These are phyloP conservation scores for Aselliscus stoliczkanus DNA, from an alignment of 2,797 vertebrate genomes.

Conservation along the genomic window DNA sequence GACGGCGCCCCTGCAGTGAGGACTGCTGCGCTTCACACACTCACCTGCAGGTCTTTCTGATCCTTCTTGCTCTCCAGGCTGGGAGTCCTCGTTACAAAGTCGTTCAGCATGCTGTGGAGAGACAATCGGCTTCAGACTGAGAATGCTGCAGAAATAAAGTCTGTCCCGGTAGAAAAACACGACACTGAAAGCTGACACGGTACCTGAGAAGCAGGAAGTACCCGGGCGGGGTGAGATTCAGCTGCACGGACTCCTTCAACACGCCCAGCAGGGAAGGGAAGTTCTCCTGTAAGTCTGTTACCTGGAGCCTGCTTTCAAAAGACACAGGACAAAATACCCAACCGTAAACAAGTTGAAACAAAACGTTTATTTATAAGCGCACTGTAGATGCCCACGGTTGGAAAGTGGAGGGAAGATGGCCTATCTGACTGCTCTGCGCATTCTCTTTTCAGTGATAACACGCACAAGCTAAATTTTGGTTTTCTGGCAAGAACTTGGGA, in stretches of 20 bases:
- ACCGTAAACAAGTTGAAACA: not conserved
- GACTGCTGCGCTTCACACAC: not conserved
- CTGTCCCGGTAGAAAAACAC: accelerated
- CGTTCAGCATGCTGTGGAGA: constrained; percentile 91
- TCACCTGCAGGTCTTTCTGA: constrained; percentile 94
- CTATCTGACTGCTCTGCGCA: accelerated
- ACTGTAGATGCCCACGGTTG: not conserved
- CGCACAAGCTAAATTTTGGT: not conserved
- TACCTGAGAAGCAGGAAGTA: constrained; percentile 96
- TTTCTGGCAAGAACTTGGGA: not conserved
- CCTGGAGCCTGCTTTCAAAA: constrained; percentile 83
- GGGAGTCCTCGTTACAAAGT: constrained; percentile 92
- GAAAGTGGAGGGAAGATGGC: not conserved
- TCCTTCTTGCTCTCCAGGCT: constrained; percentile 96
- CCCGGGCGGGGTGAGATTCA: constrained; percentile 94
- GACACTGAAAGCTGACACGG: accelerated
- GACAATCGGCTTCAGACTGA: constrained; percentile 46
- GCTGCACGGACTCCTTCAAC: constrained; percentile 92
- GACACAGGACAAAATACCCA: not conserved
- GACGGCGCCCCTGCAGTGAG: accelerated
- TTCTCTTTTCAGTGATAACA: not conserved
- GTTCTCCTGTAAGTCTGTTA: constrained; percentile 90
- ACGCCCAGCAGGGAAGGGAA: constrained; percentile 88
- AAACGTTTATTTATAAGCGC: not conserved
- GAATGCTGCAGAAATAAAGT: not conserved